Evolutionary conservation across 2,888 invertebrate genomes (phyloP).

Genomic region (Eustalomyia histrio): DNA sequence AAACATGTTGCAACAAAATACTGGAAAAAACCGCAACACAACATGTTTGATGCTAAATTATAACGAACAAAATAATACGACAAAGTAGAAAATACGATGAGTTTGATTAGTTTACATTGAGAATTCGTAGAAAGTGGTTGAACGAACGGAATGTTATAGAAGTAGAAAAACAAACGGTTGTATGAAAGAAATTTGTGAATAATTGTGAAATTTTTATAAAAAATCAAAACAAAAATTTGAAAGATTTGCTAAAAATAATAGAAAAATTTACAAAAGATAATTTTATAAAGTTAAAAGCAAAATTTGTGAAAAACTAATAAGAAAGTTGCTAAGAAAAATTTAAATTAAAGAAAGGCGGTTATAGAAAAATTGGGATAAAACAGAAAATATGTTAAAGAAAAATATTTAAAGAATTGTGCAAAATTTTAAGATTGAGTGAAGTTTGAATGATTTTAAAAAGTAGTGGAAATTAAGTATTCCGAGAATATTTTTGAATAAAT

Average conservation of each 20-base stretch:
- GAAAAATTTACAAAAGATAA: not conserved
- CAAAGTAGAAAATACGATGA: conserved; percentile 16
- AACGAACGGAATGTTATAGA: conserved; percentile 5
- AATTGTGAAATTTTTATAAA: conserved; percentile 26
- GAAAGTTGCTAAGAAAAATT: not conserved
- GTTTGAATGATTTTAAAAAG: not conserved
- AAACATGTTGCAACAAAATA: conserved; percentile 37
- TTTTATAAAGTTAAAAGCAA: not conserved
- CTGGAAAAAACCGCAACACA: conserved; percentile 48
- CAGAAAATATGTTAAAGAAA: conserved; percentile 15
- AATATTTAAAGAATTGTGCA: not conserved
- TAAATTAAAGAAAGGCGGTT: not conserved
- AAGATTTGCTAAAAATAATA: conserved; percentile 14
- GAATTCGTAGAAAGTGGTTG: conserved; percentile 60
- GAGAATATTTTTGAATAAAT: not conserved
- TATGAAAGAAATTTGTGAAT: not conserved
- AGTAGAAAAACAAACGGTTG: conserved; percentile 24
- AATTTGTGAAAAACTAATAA: not conserved
- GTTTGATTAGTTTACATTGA: conserved; percentile 54
- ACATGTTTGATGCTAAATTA: conserved; percentile 33
- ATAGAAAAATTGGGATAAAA: conserved; percentile 20
- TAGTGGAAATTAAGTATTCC: not conserved
- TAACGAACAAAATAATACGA: not conserved
- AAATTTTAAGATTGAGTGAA: conserved; percentile 5
- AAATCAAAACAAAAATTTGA: conserved; percentile 18